These are phyloP conservation scores for Caretta caretta DNA, from an alignment of 2,113 vertebrate genomes.

Conservation along the genomic window DNA sequence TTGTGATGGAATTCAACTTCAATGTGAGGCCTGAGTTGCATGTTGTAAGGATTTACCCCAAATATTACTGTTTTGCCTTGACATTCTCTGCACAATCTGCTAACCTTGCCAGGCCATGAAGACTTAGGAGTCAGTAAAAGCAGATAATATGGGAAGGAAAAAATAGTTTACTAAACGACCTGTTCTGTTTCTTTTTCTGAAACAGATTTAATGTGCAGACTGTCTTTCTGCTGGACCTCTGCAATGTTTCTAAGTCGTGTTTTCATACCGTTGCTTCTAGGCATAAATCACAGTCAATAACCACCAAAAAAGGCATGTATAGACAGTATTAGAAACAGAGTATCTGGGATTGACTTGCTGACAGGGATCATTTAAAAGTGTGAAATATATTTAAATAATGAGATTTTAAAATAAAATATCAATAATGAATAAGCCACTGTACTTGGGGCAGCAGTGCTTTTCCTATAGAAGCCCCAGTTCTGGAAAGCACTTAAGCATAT, in stretches of 20 bases:
- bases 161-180: not conserved
- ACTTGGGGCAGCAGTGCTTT: not conserved
- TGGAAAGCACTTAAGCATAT: not conserved
- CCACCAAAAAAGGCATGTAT: not conserved
- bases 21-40: accelerated
- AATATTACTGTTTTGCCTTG: not conserved
- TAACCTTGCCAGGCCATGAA: accelerated
- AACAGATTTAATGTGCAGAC: not conserved
- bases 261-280: accelerated
- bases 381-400: not conserved
- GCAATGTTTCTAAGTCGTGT: not conserved
- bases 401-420: not conserved
- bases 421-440: not conserved
- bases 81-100: accelerated
- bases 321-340: not conserved
- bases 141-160: slow-evolving; percentile 2
- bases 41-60: slow-evolving; percentile 36
- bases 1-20: not conserved
- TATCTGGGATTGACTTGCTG: not conserved
- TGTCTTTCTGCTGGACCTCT: not conserved
- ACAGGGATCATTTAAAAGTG: not conserved
- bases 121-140: not conserved
- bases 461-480: not conserved
- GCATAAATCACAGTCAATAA: not conserved
- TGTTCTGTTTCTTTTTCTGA: not conserved